Conservation (phyloP, 2,888 invertebrate species). For the Caenorhabditis zanzibari region DNA sequence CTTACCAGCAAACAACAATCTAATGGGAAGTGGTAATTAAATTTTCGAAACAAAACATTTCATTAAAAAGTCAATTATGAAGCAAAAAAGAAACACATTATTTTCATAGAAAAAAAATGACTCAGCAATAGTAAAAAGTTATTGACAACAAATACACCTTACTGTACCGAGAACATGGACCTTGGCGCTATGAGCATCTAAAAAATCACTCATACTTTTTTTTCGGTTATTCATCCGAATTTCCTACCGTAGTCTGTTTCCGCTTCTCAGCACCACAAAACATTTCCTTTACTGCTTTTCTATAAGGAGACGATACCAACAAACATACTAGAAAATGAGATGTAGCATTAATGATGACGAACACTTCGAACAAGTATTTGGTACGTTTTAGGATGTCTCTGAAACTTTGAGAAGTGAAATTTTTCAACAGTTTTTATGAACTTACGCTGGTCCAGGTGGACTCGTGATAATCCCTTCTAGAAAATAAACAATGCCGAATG, state of each 20-base stretch:
- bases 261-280: not conserved
- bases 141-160: too few species aligned
- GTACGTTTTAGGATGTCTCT: not conserved
- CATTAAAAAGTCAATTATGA: too few species aligned
- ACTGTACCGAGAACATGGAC: not conserved
- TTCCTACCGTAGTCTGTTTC: not conserved
- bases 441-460: not conserved
- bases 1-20: too few species aligned
- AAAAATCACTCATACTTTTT: not conserved
- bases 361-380: not conserved
- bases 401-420: too few species aligned
- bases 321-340: slow-evolving; percentile 3
- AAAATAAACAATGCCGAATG: not conserved
- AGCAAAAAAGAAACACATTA: too few species aligned
- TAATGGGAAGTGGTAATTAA: too few species aligned
- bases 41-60: too few species aligned
- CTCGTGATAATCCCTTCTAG: not conserved
- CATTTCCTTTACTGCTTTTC: not conserved
- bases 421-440: not conserved
- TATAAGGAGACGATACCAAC: not conserved
- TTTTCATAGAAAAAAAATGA: too few species aligned
- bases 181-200: not conserved
- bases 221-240: not conserved
- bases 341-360: not conserved
- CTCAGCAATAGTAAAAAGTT: too few species aligned